Evolutionary conservation across 1,140 invertebrate genomes (phyloP).

Genomic region (Bacillus rossius): DNA sequence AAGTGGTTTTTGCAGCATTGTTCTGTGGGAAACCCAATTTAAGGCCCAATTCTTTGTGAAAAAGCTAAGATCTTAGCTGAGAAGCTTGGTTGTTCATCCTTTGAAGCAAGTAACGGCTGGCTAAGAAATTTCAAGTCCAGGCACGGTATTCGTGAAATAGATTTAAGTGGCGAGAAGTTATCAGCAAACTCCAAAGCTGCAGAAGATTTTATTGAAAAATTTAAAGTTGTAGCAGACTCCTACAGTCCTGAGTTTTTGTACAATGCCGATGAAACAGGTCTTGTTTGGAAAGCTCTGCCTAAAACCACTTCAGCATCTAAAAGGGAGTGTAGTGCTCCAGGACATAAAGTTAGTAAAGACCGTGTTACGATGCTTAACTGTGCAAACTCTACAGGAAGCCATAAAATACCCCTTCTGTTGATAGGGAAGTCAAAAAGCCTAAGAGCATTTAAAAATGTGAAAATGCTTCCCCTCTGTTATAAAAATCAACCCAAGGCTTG

Average conservation of each 20-base stretch:
- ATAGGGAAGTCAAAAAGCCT: slow-evolving; percentile 29
- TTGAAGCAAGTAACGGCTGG: not conserved
- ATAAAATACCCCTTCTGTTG: slow-evolving; percentile 33
- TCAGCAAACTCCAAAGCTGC: not conserved
- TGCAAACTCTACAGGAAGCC: slow-evolving; percentile 35
- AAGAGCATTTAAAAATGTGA: slow-evolving; percentile 21
- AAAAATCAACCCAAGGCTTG: slow-evolving; percentile 17
- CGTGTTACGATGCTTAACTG: slow-evolving; percentile 35
- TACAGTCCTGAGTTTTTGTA: slow-evolving; percentile 26
- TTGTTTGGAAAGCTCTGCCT: slow-evolving; percentile 38
- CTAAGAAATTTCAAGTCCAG: not conserved
- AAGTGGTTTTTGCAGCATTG: slow-evolving; percentile 2
- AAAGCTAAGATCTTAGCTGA: not conserved
- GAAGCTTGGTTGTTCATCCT: not conserved
- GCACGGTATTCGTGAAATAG: not conserved
- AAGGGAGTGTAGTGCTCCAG: slow-evolving; percentile 31
- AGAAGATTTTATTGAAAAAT: not conserved
- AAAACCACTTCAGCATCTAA: slow-evolving; percentile 32
- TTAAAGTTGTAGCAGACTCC: not conserved
- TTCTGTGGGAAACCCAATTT: not conserved
- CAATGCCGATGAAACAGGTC: slow-evolving; percentile 40
- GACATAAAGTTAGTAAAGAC: slow-evolving; percentile 35
- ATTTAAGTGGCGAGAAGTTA: no score
- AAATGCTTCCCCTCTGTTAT: slow-evolving; percentile 7
- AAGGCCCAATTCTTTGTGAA: not conserved